Percentiles rank a stretch among this genome's conserved stretches.
phyloP scores from a whole-genome alignment of 1,140 invertebrate species.

The Coenobita brevimanus region DNA sequence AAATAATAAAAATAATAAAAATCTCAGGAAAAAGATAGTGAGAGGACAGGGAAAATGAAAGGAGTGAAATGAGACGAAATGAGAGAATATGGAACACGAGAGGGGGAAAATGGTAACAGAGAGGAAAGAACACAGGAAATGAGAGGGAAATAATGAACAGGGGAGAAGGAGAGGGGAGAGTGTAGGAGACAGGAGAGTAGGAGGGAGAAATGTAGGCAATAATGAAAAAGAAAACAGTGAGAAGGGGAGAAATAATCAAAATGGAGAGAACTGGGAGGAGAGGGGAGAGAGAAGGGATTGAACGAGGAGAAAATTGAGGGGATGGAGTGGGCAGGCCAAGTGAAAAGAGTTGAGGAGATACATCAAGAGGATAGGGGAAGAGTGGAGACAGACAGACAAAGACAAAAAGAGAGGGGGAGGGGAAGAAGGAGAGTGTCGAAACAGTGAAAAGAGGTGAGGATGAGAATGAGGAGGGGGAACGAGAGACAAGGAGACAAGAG shows the following conservation, averaged over 20 bases:
- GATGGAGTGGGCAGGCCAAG: neutral
- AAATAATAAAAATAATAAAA: no score
- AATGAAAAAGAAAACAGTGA: neutral
- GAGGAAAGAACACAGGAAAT: neutral
- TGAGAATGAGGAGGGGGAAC: no score
- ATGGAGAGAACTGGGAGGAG: neutral
- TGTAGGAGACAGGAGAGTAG: neutral
- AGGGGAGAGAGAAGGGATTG: neutral
- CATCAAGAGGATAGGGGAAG: neutral
- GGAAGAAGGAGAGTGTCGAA: no score
- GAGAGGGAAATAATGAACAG: neutral
- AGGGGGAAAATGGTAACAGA: neutral
- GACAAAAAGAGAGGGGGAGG: neutral
- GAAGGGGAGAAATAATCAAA: conserved; percentile 10
- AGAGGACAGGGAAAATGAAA: neutral
- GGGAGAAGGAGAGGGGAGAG: neutral
- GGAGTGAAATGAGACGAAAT: neutral
- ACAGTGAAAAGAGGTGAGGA: no score
- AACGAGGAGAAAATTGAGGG: neutral
- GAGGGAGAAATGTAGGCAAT: neutral
- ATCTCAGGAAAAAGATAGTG: neutral
- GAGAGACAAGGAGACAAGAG: no score
- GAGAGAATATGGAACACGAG: neutral
- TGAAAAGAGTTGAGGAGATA: neutral
- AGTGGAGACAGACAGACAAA: neutral